A percentile compares a stretch with the other conserved stretches of the same genome.
Evolutionary conservation across 2,888 invertebrate genomes (phyloP).

Genomic region (Sphaerophoria rueppellii): DNA sequence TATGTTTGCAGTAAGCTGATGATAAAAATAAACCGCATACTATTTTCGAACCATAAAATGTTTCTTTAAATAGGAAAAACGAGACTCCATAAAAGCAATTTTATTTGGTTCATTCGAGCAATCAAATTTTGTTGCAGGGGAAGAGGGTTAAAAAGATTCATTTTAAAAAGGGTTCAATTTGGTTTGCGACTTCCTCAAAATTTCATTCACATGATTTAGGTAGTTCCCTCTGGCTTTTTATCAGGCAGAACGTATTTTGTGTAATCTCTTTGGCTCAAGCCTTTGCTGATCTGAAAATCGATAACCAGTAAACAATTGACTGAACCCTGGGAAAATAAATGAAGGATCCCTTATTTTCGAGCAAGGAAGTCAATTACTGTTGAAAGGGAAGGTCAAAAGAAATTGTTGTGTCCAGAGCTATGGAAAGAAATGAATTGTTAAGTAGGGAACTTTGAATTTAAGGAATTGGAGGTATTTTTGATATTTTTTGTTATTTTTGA

Average conservation of each 20-base stretch:
- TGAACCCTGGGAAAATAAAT: not conserved
- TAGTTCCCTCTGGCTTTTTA: not conserved
- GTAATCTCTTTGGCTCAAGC: not conserved
- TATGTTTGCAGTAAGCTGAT: not conserved
- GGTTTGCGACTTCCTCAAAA: not conserved
- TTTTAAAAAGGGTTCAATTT: constrained; percentile 19
- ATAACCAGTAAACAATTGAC: constrained; percentile 21
- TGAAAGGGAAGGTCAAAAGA: not conserved
- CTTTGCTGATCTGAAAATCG: not conserved
- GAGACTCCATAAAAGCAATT: not conserved
- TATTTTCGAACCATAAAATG: no score
- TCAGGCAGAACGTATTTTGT: not conserved
- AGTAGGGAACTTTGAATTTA: no score
- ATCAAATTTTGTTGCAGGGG: not conserved
- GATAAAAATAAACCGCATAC: no score
- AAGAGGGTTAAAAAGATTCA: not conserved
- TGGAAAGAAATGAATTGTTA: not conserved
- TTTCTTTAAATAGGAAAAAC: not conserved
- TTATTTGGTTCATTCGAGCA: not conserved
- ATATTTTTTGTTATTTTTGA: no score
- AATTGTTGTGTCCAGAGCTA: not conserved
- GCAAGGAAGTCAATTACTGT: constrained; percentile 4
- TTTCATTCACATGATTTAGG: constrained; percentile 21
- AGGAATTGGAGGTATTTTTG: no score
- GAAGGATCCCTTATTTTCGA: not conserved